Base-by-base conservation (phyloP, 2,797 vertebrate species). In the Poeciliopsis presidionis region DNA sequence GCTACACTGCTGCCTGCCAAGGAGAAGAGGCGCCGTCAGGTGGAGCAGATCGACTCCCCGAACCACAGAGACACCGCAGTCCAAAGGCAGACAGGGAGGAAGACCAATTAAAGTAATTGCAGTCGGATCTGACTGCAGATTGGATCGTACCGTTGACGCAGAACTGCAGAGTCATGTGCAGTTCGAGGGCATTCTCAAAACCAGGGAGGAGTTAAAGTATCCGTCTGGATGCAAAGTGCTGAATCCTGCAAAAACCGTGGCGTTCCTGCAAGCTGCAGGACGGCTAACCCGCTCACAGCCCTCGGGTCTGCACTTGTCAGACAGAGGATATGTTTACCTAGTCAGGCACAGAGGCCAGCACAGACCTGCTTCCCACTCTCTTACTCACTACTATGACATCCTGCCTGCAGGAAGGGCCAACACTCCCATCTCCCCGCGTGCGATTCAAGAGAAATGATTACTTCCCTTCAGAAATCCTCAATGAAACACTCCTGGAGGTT, bases 371-470 rank as follows among this genome's bases (percentile, higher is more conserved):
- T 82, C 82, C 90, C 74, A 75, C 91, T 89, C 84, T 90, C 89
- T 92, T 91, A 92, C 91, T 93, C 93, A 93, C 90, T 91, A 86
- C 93, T 83, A 90, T 94, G 93, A 93, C 90, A 94, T 92, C 93
- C 87, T 84, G 93, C 94, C 92, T 90, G 25, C 63, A 90, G 93
- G 89, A 93, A 89, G 76, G 85, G 87, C 92, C 89, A 92, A 92
- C 89, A 91, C 90, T 87, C 89, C 91, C 88, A 86, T 90, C 80
- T 77, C 75, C 69, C 77, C 45, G 16, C 83, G 82, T 69, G 79
- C 39, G 36, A 86, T 85, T 90, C 77, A 76, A 83, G 82, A 84
- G 77, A 90, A 89, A 91, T 73, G 75, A 90, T 93, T 90, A 90
- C 84, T 88, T 77, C 87, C 71, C 83, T 83, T 47, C 43, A 16